Conservation (phyloP, 2,888 invertebrate genomes). For the Imbricaverruca yamaguchii region DNA sequence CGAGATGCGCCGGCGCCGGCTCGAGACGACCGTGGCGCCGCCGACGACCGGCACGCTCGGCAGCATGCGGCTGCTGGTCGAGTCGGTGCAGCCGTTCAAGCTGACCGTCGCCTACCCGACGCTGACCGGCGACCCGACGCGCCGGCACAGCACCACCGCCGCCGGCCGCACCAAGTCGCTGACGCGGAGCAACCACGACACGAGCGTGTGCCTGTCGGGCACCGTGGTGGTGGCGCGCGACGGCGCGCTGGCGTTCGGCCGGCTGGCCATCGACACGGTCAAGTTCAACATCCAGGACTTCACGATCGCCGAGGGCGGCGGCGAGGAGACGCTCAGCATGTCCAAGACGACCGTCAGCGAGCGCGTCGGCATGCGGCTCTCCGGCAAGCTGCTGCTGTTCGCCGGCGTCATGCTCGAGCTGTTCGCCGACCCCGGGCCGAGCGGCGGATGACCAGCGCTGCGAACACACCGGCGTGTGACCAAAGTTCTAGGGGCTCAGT, state of each 20-base stretch:
- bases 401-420: neutral
- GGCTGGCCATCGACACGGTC: neutral
- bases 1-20: neutral
- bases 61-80: neutral
- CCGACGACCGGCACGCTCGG: neutral
- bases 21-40: neutral
- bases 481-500: too few relatives aligned
- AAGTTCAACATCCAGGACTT: neutral
- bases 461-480: too few relatives aligned
- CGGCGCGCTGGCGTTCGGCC: neutral
- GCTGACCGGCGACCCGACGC: neutral
- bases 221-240: neutral
- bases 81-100: neutral
- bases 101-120: neutral
- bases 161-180: neutral
- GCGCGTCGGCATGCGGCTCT: neutral
- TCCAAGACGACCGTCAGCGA: neutral
- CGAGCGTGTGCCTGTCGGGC: neutral
- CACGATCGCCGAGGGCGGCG: neutral
- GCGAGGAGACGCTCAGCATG: constrained; percentile 6
- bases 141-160: neutral
- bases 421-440: neutral
- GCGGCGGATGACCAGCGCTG: too few relatives aligned
- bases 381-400: neutral
- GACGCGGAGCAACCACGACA: neutral